Percentiles rank a stretch among this genome's conserved stretches.
These are phyloP conservation scores for Tachypleus tridentatus DNA, from an alignment of 1,140 invertebrate genomes.

Conservation along the genomic window DNA sequence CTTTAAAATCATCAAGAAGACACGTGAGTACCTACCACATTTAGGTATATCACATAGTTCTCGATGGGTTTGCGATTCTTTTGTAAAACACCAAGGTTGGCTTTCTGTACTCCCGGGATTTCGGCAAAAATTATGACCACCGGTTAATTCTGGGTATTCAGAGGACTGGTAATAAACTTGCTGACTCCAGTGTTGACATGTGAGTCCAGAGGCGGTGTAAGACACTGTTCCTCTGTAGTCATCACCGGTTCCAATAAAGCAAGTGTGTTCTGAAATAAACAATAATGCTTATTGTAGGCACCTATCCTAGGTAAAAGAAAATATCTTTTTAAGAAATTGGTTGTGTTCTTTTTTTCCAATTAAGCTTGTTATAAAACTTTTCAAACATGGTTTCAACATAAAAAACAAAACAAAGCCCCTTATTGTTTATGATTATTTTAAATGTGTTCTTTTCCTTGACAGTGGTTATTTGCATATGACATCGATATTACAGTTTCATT, in stretches of 20 bases:
- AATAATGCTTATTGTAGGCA: neutral
- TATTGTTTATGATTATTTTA: too few species aligned
- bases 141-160: slow-evolving; percentile 66
- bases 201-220: slow-evolving; percentile 51
- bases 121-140: slow-evolving; percentile 79
- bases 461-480: too few species aligned
- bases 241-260: slow-evolving; percentile 70
- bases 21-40: slow-evolving; percentile 47
- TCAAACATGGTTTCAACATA: too few species aligned
- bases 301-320: too few species aligned
- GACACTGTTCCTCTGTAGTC: slow-evolving; percentile 66
- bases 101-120: slow-evolving; percentile 68
- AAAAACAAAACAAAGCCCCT: too few species aligned
- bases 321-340: too few species aligned
- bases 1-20: neutral
- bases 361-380: too few species aligned
- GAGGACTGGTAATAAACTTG: slow-evolving; percentile 52
- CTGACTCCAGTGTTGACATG: slow-evolving; percentile 71
- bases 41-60: slow-evolving; percentile 72
- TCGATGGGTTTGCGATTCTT: slow-evolving; percentile 35
- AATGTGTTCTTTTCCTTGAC: too few species aligned
- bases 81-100: slow-evolving; percentile 79
- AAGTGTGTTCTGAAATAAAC: slow-evolving; percentile 45
- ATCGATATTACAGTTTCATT: too few species aligned
- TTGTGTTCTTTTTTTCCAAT: too few species aligned